Percentiles rank a stretch among this genome's conserved stretches.
Conservation (phyloP, 2,113 vertebrate genomes). For the Megaceryle maxima region DNA sequence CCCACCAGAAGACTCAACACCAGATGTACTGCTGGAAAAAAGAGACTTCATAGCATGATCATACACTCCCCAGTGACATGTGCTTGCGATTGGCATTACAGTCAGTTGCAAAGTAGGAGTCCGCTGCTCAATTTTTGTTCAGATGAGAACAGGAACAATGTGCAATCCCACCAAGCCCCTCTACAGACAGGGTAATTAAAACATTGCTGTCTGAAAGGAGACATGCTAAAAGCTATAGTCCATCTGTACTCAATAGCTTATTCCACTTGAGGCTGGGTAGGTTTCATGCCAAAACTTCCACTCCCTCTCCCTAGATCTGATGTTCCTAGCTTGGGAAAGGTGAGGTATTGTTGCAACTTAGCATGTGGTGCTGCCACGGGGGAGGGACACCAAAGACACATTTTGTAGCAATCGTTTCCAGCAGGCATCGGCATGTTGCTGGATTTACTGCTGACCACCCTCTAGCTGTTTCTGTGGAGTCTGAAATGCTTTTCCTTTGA, state of each 20-base stretch:
- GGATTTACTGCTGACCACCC: background rate
- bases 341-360: background rate
- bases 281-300: background rate
- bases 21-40: background rate
- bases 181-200: background rate
- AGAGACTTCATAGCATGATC: background rate
- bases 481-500: background rate
- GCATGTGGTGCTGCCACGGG: background rate
- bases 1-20: background rate
- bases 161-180: background rate
- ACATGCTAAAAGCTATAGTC: background rate
- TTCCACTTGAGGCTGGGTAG: background rate
- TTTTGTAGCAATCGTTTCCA: background rate
- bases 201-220: background rate
- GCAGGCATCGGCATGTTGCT: background rate
- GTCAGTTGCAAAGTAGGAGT: background rate
- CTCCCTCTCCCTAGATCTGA: background rate
- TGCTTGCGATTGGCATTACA: background rate
- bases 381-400: background rate
- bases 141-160: background rate
- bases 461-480: background rate
- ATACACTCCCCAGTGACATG: rapidly evolving
- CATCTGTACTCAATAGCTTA: background rate
- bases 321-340: background rate
- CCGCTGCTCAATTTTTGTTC: background rate